These are phyloP conservation scores for Fringilla coelebs DNA, from an alignment of 2,797 vertebrate species.

Conservation along the genomic window DNA sequence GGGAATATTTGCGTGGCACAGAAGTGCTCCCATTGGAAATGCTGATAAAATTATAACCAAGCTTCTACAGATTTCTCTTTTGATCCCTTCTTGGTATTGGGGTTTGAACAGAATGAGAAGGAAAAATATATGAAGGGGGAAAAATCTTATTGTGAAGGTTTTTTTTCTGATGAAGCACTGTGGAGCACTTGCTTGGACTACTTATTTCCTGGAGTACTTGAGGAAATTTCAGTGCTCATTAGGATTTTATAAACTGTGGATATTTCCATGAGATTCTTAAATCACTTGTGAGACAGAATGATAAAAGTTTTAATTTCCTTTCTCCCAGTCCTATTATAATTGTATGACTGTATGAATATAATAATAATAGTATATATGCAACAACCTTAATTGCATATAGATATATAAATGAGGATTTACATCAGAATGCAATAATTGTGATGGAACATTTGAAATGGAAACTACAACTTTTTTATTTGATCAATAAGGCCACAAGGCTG, in stretches of 20 bases:
- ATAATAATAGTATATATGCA: not conserved
- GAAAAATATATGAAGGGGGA: not conserved
- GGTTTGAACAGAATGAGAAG: not conserved
- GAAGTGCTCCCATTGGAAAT: not conserved
- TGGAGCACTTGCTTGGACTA: not conserved
- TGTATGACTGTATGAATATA: not conserved
- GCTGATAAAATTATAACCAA: not conserved
- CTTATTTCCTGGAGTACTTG: not conserved
- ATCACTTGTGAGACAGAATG: not conserved
- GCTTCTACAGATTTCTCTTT: not conserved
- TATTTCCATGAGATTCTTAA: not conserved
- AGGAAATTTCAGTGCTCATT: not conserved
- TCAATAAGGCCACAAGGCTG: not conserved
- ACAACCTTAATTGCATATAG: not conserved
- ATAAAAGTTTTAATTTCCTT: not conserved
- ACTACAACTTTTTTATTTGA: not conserved
- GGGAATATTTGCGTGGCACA: accelerated
- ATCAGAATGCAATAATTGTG: not conserved
- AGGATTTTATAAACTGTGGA: not conserved
- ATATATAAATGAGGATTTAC: not conserved
- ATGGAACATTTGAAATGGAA: not conserved
- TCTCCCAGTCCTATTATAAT: not conserved
- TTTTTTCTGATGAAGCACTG: not conserved
- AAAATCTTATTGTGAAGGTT: not conserved
- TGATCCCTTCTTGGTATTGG: not conserved